A percentile compares a stretch with the other conserved stretches of the same genome.
Evolutionary conservation across 37 sponge, comb jelly and placozoan species (phyloP).

Genomic region (Mnemiopsis leidyi): DNA sequence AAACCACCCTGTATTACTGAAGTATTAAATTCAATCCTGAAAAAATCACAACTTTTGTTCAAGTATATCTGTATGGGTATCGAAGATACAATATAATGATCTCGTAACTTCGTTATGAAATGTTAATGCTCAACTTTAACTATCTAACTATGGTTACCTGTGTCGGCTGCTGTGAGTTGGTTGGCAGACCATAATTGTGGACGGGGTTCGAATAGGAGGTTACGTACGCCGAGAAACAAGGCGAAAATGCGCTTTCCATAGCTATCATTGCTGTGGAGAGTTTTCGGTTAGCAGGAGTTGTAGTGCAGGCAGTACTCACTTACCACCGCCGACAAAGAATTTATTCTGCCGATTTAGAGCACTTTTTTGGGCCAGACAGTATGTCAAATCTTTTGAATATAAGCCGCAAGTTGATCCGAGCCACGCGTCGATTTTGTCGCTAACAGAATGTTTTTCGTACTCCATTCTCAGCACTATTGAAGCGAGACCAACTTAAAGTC

Average conservation of each 20-base stretch:
- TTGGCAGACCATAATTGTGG: neutral
- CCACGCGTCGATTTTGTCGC: neutral
- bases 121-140: too few species aligned
- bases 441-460: neutral
- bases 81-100: too few species aligned
- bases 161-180: slow-evolving; percentile 13
- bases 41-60: too few species aligned
- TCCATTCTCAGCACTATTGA: neutral
- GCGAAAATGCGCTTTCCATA: slow-evolving; percentile 65
- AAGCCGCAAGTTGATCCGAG: neutral
- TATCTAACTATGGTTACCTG: too few species aligned
- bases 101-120: too few species aligned
- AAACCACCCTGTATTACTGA: too few species aligned
- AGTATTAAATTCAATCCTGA: too few species aligned
- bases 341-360: neutral
- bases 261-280: slow-evolving; percentile 55
- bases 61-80: too few species aligned
- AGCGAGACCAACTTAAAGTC: neutral
- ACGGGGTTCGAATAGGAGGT: slow-evolving; percentile 60
- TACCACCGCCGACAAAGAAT: neutral
- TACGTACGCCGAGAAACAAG: slow-evolving; percentile 64
- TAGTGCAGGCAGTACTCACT: neutral
- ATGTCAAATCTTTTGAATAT: neutral
- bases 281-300: neutral
- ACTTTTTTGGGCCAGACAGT: neutral